A percentile compares a stretch with the other conserved stretches of the same genome.
phyloP scores from a whole-genome alignment of 2,888 invertebrate species.

The Lydus trimaculatus region DNA sequence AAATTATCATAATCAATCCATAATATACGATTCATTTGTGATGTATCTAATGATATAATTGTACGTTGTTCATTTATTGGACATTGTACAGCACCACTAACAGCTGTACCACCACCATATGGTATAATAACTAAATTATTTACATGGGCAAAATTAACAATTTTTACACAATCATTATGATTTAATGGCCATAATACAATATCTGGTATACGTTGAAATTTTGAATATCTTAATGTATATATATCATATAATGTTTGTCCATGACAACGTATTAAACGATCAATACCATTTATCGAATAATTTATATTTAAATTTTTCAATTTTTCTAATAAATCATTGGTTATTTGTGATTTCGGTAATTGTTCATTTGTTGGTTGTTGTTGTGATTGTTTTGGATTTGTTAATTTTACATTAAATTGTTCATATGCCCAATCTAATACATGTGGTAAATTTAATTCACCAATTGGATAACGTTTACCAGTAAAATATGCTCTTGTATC shows the following conservation, averaged over 20 bases:
- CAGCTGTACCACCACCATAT: slow-evolving; percentile 68
- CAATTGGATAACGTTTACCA: slow-evolving; percentile 87
- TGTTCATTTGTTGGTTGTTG: slow-evolving; percentile 58
- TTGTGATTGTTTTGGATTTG: slow-evolving; percentile 62
- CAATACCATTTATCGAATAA: slow-evolving; percentile 78
- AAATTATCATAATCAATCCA: slow-evolving; percentile 91
- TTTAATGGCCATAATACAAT: slow-evolving; percentile 90
- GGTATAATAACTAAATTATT: slow-evolving; percentile 87
- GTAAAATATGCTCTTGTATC: slow-evolving; percentile 77
- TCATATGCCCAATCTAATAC: slow-evolving; percentile 82
- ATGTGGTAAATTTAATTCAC: slow-evolving; percentile 75
- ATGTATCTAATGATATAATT: slow-evolving; percentile 91
- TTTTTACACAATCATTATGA: slow-evolving; percentile 84
- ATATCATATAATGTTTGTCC: slow-evolving; percentile 95
- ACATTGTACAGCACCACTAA: slow-evolving; percentile 69
- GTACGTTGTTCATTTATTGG: slow-evolving; percentile 79
- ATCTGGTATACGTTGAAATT: slow-evolving; percentile 88
- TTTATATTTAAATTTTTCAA: slow-evolving; percentile 65
- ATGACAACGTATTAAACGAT: slow-evolving; percentile 87
- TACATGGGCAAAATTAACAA: slow-evolving; percentile 79
- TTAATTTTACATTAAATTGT: slow-evolving; percentile 73
- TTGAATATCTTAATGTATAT: slow-evolving; percentile 74
- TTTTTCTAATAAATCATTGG: slow-evolving; percentile 67
- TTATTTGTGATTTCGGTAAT: slow-evolving; percentile 73
- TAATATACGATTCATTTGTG: slow-evolving; percentile 93